phyloP scores from a whole-genome alignment of 2,888 invertebrate species.

The Dryococelus australis region DNA sequence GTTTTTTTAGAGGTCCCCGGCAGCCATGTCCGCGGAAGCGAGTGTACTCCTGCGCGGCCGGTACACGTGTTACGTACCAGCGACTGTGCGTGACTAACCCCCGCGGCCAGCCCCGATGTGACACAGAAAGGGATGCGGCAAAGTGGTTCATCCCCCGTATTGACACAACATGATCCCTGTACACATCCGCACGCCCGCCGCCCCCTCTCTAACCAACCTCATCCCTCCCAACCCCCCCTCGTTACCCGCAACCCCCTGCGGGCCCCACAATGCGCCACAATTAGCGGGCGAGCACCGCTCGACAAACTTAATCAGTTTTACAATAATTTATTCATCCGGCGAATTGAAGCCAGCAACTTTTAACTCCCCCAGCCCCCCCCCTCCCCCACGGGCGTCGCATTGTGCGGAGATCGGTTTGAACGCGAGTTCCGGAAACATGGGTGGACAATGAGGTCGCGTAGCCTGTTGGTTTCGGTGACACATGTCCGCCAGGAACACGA shows the following conservation, averaged over 20 bases:
- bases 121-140: constrained; percentile 25
- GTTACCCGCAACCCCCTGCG: neutral
- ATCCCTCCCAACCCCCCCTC: neutral
- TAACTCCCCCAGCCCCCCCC: neutral
- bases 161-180: constrained; percentile 23
- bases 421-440: neutral
- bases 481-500: neutral
- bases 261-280: constrained; percentile 25
- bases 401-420: neutral
- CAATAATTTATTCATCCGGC: constrained; percentile 28
- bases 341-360: constrained; percentile 20
- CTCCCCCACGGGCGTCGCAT: neutral
- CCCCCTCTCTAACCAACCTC: neutral
- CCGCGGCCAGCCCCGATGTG: neutral
- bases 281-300: constrained; percentile 1
- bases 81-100: constrained; percentile 16
- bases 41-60: neutral
- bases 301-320: constrained; percentile 26
- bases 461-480: neutral
- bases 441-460: neutral
- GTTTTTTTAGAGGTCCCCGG: too few species aligned
- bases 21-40: neutral
- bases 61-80: neutral
- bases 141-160: constrained; percentile 28
- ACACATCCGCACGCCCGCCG: neutral